phyloP scores from a whole-genome alignment of 2,113 vertebrate species.

The Ardeotis arabs region DNA sequence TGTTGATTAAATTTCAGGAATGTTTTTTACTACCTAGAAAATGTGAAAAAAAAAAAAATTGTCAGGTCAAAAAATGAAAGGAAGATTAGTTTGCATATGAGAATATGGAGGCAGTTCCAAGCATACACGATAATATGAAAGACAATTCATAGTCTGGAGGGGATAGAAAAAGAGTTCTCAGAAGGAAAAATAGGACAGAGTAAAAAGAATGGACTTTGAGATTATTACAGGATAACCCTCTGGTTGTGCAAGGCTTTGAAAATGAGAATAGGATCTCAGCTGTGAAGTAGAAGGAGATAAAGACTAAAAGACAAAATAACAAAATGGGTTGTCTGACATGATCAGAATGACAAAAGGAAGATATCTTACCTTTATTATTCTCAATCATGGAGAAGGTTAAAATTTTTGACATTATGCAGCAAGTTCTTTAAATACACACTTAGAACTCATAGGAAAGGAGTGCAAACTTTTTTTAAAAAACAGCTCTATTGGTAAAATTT shows the following conservation, averaged over 20 bases:
- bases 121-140: not conserved
- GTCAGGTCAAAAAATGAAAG: not conserved
- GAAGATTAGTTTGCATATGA: not conserved
- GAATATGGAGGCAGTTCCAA: not conserved
- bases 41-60: not conserved
- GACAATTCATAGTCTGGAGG: not conserved
- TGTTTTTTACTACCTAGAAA: not conserved
- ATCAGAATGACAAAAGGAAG: not conserved
- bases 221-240: not conserved
- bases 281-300: not conserved
- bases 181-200: not conserved
- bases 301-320: not conserved
- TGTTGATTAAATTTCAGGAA: not conserved
- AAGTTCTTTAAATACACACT: not conserved
- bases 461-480: not conserved
- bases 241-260: not conserved
- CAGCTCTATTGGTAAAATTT: not conserved
- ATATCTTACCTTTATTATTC: not conserved
- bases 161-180: not conserved
- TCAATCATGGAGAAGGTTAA: not conserved
- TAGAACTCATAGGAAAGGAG: not conserved
- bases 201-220: not conserved
- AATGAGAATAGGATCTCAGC: not conserved
- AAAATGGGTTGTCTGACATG: not conserved
- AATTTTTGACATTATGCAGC: not conserved